Evolutionary conservation across 2,888 invertebrate species (phyloP).

Genomic region (Lasioglossum lativentre): DNA sequence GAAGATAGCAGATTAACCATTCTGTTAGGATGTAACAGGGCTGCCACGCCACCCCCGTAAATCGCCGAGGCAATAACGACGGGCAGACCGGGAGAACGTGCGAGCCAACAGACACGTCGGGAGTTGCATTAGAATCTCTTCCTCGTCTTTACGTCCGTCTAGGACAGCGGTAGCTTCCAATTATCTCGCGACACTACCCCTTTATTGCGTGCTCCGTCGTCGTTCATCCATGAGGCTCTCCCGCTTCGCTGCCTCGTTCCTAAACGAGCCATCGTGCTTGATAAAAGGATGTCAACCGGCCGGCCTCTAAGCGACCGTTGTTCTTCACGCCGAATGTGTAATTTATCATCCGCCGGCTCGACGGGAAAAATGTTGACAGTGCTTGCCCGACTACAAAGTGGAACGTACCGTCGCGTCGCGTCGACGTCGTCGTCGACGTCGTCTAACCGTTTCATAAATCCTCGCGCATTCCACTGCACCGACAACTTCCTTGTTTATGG

Average conservation of each 20-base stretch:
- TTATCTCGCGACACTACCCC: constrained; percentile 76
- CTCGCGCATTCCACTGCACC: not conserved
- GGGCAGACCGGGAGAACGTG: constrained; percentile 50
- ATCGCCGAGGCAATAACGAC: constrained; percentile 68
- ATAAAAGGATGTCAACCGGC: constrained; percentile 63
- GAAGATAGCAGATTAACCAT: constrained; percentile 37
- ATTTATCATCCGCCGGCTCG: constrained; percentile 21
- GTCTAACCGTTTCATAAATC: constrained; percentile 2
- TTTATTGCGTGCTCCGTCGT: constrained; percentile 74
- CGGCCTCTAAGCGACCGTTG: constrained; percentile 34
- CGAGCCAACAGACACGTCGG: constrained; percentile 49
- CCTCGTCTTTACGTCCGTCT: constrained; percentile 71
- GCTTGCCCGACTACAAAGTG: not conserved
- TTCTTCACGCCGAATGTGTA: constrained; percentile 28
- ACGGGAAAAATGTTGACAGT: constrained; percentile 10
- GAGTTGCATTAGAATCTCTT: constrained; percentile 73
- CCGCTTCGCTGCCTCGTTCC: constrained; percentile 51
- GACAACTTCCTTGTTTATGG: constrained; percentile 4
- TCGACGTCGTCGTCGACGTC: not conserved
- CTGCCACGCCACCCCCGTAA: constrained; percentile 54
- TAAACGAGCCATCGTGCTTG: constrained; percentile 67
- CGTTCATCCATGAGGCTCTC: constrained; percentile 73
- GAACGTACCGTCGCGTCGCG: not conserved
- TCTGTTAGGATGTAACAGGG: constrained; percentile 27
- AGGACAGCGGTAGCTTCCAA: constrained; percentile 76